Percentiles rank a stretch among this genome's conserved stretches.
Conservation (phyloP, 92 coral and sea anemone species). For the Pocillopora grandis region DNA sequence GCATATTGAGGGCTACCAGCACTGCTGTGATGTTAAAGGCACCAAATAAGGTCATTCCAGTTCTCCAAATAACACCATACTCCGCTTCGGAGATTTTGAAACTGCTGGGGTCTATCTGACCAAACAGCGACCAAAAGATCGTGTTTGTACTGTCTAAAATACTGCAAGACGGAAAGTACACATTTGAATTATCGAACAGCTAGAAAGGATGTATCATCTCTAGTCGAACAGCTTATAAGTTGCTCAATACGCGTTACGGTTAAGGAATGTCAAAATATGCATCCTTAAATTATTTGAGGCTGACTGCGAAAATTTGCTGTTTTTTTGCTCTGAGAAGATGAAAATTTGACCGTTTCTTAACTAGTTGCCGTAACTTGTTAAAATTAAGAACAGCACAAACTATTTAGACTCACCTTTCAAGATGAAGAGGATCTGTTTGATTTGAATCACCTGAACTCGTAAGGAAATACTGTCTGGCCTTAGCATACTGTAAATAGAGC, state of each 20-base stretch:
- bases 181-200: no score
- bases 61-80: conserved; percentile 18
- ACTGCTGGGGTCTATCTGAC: conserved; percentile 14
- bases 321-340: neutral
- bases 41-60: conserved; percentile 45
- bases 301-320: no score
- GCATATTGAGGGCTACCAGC: conserved; percentile 68
- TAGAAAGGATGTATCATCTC: no score
- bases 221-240: no score
- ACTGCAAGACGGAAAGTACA: conserved; percentile 7
- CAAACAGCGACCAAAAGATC: conserved; percentile 67
- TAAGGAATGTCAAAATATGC: no score
- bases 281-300: no score
- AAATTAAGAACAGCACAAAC: neutral
- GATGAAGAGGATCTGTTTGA: conserved; percentile 17
- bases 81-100: conserved; percentile 34
- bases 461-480: neutral
- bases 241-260: no score
- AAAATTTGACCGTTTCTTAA: neutral
- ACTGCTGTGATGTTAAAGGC: conserved; percentile 56
- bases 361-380: neutral
- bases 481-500: conserved; percentile 63
- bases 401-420: neutral
- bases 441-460: neutral
- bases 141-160: conserved; percentile 3